These are phyloP conservation scores for Hyposoter dolosus DNA, from an alignment of 2,888 invertebrate species.

Conservation along the genomic window DNA sequence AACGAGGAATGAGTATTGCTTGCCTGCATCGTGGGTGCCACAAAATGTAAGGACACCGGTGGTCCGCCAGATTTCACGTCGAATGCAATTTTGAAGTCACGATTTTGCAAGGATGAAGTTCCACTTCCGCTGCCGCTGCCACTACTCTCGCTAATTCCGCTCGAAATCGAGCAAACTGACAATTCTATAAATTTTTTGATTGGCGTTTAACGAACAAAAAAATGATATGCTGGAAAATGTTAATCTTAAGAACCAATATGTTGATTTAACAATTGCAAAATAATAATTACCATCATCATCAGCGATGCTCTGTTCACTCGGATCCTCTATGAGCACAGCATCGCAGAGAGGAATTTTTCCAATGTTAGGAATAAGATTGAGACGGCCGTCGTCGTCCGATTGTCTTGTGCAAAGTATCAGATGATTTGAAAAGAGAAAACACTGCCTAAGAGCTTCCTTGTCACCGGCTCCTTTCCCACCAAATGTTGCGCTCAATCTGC, in stretches of 20 bases:
- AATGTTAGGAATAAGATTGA: slow-evolving; percentile 93
- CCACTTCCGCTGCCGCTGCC: slow-evolving; percentile 79
- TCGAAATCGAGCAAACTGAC: slow-evolving; percentile 87
- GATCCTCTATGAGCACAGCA: slow-evolving; percentile 94
- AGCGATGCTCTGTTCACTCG: slow-evolving; percentile 88
- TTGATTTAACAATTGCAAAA: background rate
- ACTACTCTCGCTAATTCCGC: slow-evolving; percentile 85
- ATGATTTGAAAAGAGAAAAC: slow-evolving; percentile 96
- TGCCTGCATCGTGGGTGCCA: slow-evolving; percentile 84
- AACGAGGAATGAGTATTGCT: background rate
- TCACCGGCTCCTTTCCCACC: slow-evolving; percentile 86
- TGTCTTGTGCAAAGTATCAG: slow-evolving; percentile 93
- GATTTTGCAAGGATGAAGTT: slow-evolving; percentile 86
- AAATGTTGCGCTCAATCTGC: slow-evolving; percentile 87
- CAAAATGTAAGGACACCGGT: slow-evolving; percentile 91
- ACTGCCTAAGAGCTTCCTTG: slow-evolving; percentile 91
- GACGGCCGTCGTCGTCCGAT: slow-evolving; percentile 91
- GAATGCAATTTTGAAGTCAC: slow-evolving; percentile 90
- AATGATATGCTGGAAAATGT: background rate
- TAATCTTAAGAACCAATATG: background rate
- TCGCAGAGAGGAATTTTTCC: slow-evolving; percentile 94
- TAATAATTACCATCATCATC: slow-evolving; percentile 88
- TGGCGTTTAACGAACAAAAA: background rate
- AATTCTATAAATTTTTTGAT: slow-evolving; percentile 81
- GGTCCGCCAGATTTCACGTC: slow-evolving; percentile 88